Base-by-base conservation (phyloP, 92 coral and sea anemone genomes). In the Porites cylindrica region DNA sequence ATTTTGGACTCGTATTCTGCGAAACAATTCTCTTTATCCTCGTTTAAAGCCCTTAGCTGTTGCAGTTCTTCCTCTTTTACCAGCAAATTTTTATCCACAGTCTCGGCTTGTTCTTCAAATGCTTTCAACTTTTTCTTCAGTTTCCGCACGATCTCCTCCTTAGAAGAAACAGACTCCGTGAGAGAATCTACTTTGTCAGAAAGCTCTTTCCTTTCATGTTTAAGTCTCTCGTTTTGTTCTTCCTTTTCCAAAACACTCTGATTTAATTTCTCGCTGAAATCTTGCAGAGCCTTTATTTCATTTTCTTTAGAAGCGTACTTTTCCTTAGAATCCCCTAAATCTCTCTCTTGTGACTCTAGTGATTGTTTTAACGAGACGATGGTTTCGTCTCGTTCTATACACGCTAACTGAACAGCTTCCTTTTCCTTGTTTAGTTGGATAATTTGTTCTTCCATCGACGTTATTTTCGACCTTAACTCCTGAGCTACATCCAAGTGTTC, bases 381-480 rank as follows among this genome's bases (percentile, higher is more conserved):
- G 58, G 84, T 86, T 75, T 89, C 84, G 53, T 88, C 91, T n/a
- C 68, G 87, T 60, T 78, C 85, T 78, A 87, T 70, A 80, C 83
- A 85, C 9, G 75, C 65, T 78, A 61, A 26, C 60, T 79, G 79
- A 53, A 82, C 43, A 16, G 70, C 79, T 19, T 78, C 88, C 3
- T 50, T 76, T 54, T 88, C 94, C 23, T 69, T 70, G 62, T 69
- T 70, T 19, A 60, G 88, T 3, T 76, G 18, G 51, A 82, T 87
- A 16, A 93, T 74, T 67, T 67, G 71, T 84, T 92, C 95, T 53
- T 88, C 88, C 65, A 94, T 72, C 64, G 92, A 91, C 29, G 68
- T 62, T 62, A 88, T 64, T 79, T 91, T 85, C 54, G 91, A 80
- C 26, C 84, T 88, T 26, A 95, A 75, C 69, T 75, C 88, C 38